Conservation (phyloP, 1,140 invertebrate species). For the Drosophila oshimai region DNA sequence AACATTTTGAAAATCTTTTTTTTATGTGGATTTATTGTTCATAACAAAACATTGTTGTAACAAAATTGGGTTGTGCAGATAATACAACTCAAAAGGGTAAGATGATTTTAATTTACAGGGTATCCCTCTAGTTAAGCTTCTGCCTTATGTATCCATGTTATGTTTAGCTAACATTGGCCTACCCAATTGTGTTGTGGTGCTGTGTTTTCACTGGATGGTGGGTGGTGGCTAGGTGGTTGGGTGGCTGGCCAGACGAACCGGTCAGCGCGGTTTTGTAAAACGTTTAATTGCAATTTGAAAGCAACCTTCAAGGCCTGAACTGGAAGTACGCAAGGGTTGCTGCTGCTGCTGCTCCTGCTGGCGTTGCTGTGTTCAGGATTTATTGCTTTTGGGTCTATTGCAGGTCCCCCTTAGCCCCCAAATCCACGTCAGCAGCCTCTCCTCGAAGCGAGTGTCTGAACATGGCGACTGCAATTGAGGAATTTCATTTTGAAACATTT, state of each 20-base stretch:
- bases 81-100: too few relatives aligned
- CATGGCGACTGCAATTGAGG: constrained; percentile 76
- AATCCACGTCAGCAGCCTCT: background rate
- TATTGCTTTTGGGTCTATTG: constrained; percentile 77
- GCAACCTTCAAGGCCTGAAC: constrained; percentile 40
- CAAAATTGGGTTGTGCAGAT: too few relatives aligned
- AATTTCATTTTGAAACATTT: constrained; percentile 81
- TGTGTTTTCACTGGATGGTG: constrained; percentile 3
- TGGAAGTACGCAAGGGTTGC: constrained; percentile 52
- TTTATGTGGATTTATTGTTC: background rate
- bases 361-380: constrained; percentile 55
- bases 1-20: background rate
- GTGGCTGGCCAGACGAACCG: constrained; percentile 50
- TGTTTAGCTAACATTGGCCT: constrained; percentile 71
- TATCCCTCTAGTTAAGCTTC: background rate
- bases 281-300: constrained; percentile 81
- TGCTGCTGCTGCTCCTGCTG: constrained; percentile 19
- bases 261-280: constrained; percentile 80
- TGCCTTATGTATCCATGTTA: background rate
- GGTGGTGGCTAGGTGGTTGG: background rate
- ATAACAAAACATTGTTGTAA: too few relatives aligned
- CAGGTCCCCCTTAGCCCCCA: background rate
- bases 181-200: constrained; percentile 10
- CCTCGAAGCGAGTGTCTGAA: constrained; percentile 49
- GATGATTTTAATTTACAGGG: background rate